Evolutionary conservation across 1,140 invertebrate genomes (phyloP).

Genomic region (Philotrypesis tridentata): DNA sequence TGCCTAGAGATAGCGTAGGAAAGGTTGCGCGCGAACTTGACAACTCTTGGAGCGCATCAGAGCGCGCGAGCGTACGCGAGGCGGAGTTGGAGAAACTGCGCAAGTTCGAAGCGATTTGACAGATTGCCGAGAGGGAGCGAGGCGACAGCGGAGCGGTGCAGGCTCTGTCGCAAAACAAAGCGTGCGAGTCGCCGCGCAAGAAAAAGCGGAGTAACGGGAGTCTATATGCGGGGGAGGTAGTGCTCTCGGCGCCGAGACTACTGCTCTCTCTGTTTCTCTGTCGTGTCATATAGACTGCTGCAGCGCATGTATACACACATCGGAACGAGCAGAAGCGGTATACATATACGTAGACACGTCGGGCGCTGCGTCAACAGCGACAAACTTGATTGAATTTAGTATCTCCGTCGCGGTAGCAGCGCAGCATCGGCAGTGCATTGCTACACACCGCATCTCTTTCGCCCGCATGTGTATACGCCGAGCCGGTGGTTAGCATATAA

Average conservation of each 20-base stretch:
- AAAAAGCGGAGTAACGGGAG: background rate
- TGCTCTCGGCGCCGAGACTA: too few species aligned
- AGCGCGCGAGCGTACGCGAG: too few species aligned
- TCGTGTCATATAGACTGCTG: too few species aligned
- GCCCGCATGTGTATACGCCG: background rate
- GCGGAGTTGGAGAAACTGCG: slow-evolving; percentile 56
- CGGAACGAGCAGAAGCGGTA: slow-evolving; percentile 52
- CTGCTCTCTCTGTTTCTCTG: background rate
- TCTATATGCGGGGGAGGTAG: too few species aligned
- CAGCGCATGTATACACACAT: background rate
- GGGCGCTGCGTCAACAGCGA: slow-evolving; percentile 52
- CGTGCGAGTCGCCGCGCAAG: background rate
- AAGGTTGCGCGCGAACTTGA: slow-evolving; percentile 51
- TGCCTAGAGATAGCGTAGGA: background rate
- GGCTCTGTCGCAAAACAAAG: slow-evolving; percentile 2
- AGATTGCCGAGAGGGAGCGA: slow-evolving; percentile 53
- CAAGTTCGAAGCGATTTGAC: slow-evolving; percentile 55
- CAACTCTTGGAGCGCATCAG: slow-evolving; percentile 38
- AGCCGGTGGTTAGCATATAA: slow-evolving; percentile 17
- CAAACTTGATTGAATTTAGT: slow-evolving; percentile 54
- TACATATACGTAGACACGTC: slow-evolving; percentile 55
- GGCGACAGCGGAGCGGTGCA: too few species aligned
- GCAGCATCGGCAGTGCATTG: too few species aligned
- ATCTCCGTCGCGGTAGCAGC: background rate
- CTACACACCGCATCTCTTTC: background rate